Conservation (phyloP, 2,113 vertebrate species). For the Syngnathus scovelli region DNA sequence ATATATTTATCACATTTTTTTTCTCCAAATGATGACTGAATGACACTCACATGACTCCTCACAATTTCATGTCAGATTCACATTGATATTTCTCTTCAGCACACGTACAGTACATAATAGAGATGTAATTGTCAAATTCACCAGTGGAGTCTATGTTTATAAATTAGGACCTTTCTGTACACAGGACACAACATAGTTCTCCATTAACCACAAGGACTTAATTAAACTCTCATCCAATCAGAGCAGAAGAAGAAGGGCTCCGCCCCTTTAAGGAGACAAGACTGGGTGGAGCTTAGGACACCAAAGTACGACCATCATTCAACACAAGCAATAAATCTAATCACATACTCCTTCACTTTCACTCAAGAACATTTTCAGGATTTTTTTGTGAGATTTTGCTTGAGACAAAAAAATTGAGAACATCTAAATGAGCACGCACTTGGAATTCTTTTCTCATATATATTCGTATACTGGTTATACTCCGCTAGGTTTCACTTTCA, state of each 20-base stretch:
- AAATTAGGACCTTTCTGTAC: constrained; percentile 76
- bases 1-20: constrained; percentile 48
- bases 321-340: constrained; percentile 77
- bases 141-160: constrained; percentile 83
- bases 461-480: constrained; percentile 35
- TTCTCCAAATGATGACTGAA: constrained; percentile 58
- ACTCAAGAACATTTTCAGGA: constrained; percentile 45
- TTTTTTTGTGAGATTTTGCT: constrained; percentile 61
- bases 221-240: constrained; percentile 30
- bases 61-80: constrained; percentile 71
- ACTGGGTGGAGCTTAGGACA: constrained; percentile 73
- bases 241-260: constrained; percentile 40
- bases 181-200: constrained; percentile 78
- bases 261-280: constrained; percentile 26
- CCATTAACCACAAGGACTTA: constrained; percentile 34
- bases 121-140: constrained; percentile 71
- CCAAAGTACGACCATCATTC: constrained; percentile 85
- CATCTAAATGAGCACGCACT: constrained; percentile 85
- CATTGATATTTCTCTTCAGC: constrained; percentile 74
- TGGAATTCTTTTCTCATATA: constrained; percentile 37
- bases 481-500: constrained; percentile 89
- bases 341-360: constrained; percentile 67
- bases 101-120: constrained; percentile 75
- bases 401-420: constrained; percentile 80
- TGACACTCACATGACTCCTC: constrained; percentile 67